Conservation (phyloP, 2,797 vertebrate genomes). For the Tragelaphus eurycerus region DNA sequence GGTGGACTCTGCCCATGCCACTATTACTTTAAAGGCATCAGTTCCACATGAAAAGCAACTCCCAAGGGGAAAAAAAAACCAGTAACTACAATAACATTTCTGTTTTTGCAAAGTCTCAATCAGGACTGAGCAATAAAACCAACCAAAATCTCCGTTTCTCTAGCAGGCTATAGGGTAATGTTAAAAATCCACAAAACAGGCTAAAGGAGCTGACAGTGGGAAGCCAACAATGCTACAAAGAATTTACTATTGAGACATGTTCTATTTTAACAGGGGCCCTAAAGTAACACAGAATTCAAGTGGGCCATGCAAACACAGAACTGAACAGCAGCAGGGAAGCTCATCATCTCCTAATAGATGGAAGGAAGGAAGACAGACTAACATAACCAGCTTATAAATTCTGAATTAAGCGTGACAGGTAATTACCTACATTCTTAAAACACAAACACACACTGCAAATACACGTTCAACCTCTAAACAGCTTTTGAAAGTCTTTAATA, state of each 20-base stretch:
- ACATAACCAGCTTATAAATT: slow-evolving; percentile 4
- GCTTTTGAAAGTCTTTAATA: neutral
- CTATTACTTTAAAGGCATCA: neutral
- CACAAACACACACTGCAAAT: neutral
- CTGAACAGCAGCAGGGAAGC: neutral
- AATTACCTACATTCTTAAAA: neutral
- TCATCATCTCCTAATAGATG: neutral
- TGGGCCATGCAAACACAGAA: neutral
- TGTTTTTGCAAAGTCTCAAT: slow-evolving; percentile 30
- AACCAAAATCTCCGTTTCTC: neutral
- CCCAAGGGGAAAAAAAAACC: neutral
- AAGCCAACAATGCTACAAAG: slow-evolving; percentile 1
- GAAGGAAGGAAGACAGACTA: neutral
- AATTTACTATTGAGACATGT: neutral
- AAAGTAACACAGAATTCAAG: neutral
- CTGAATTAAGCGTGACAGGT: neutral
- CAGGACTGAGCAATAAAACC: slow-evolving; percentile 1
- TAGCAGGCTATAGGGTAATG: neutral
- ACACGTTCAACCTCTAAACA: neutral
- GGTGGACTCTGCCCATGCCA: neutral
- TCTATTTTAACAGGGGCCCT: neutral
- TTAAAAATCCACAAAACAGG: neutral
- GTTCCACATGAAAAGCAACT: neutral
- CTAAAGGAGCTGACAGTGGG: neutral
- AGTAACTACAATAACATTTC: neutral